Conservation (phyloP, 2,888 invertebrate genomes). For the Eumacrocentrus americanus region DNA sequence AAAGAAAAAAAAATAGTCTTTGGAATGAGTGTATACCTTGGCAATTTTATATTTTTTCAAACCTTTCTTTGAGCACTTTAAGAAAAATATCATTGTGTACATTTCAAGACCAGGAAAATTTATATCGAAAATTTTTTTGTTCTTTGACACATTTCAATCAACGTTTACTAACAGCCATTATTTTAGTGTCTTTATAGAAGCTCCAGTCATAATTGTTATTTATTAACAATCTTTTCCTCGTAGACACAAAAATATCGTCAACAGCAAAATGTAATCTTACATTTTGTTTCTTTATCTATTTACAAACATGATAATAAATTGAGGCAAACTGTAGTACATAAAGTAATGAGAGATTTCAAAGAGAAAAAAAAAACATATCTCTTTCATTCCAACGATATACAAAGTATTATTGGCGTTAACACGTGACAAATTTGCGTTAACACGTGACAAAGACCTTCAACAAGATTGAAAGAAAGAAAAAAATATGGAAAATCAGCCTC, state of each 20-base stretch:
- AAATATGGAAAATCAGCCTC: neutral
- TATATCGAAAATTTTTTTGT: too few relatives aligned
- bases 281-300: neutral
- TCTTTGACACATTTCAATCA: neutral
- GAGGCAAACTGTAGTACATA: neutral
- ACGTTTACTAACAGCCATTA: conserved; percentile 8
- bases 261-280: neutral
- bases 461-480: neutral
- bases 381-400: neutral
- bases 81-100: conserved; percentile 2
- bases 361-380: neutral
- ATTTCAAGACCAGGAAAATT: conserved; percentile 4
- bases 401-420: neutral
- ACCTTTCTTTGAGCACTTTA: neutral
- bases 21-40: conserved; percentile 1
- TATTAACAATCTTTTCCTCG: neutral
- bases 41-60: neutral
- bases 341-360: neutral
- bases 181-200: neutral
- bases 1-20: neutral
- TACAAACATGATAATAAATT: conserved; percentile 3
- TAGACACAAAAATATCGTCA: conserved; percentile 2
- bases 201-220: neutral
- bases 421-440: neutral
- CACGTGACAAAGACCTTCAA: neutral